A percentile compares a stretch with the other conserved stretches of the same genome.
These are phyloP conservation scores for Cercopithecus mona DNA, from an alignment of 2,113 vertebrate genomes.

Conservation along the genomic window DNA sequence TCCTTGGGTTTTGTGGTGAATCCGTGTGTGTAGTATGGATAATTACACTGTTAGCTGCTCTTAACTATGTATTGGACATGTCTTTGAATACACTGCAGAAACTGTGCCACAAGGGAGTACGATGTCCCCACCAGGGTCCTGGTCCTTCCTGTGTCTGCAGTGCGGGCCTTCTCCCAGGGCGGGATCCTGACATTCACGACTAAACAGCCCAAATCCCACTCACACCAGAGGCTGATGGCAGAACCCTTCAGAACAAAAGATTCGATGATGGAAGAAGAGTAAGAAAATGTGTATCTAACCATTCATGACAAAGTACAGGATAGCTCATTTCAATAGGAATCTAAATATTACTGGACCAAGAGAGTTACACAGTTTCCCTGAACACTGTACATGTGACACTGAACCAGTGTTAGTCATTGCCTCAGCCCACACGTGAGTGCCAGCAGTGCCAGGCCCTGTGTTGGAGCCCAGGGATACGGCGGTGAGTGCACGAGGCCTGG, in stretches of 20 bases:
- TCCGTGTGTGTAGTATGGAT: background rate
- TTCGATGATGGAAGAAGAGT: background rate
- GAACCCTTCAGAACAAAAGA: background rate
- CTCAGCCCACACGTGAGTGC: too few relatives aligned
- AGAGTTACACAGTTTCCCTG: background rate
- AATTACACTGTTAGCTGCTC: background rate
- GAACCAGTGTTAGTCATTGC: background rate
- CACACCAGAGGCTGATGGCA: background rate
- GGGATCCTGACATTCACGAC: background rate
- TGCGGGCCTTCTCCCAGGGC: background rate
- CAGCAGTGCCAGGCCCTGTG: background rate
- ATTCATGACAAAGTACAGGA: background rate
- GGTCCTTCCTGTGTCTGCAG: background rate
- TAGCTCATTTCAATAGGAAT: background rate
- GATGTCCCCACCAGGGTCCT: background rate
- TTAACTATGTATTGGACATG: background rate
- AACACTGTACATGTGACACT: background rate
- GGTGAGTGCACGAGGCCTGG: background rate
- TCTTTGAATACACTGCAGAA: background rate
- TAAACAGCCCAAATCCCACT: background rate
- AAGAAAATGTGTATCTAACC: background rate
- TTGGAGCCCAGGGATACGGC: background rate
- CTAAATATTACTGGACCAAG: background rate
- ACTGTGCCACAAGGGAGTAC: background rate
- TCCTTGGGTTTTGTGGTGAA: background rate